Evolutionary conservation across 1,140 invertebrate species (phyloP).

Genomic region (Drosophila burlai): DNA sequence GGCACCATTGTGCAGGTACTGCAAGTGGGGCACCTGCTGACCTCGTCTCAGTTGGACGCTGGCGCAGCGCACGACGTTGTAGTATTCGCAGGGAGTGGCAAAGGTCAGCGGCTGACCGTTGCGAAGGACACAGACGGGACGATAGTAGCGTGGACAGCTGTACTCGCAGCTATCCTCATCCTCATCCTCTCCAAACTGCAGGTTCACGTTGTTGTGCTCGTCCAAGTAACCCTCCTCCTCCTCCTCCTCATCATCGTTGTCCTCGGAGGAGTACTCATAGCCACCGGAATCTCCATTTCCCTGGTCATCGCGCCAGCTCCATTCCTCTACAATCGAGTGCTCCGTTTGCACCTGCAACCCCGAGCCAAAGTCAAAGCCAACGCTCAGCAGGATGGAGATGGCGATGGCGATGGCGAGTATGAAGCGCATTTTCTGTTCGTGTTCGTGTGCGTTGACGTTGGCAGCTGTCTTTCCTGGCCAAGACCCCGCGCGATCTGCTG

Average conservation of each 20-base stretch:
- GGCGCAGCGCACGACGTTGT: slow-evolving; percentile 63
- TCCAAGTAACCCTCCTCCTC: background rate
- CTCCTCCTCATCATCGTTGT: background rate
- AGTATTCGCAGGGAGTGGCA: slow-evolving; percentile 65
- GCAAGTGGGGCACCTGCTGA: slow-evolving; percentile 23
- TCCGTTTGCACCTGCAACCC: slow-evolving; percentile 13
- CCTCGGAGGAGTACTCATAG: slow-evolving; percentile 19
- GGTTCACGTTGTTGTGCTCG: background rate
- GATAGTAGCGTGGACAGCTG: slow-evolving; percentile 71
- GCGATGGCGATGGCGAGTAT: background rate
- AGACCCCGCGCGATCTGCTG: background rate
- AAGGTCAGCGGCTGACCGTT: slow-evolving; percentile 49
- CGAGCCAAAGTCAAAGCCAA: background rate
- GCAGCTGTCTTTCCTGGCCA: background rate
- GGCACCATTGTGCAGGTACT: slow-evolving; percentile 46
- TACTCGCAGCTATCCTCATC: slow-evolving; percentile 58
- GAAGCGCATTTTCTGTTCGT: slow-evolving; percentile 34
- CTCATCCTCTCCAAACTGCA: slow-evolving; percentile 16
- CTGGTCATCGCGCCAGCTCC: slow-evolving; percentile 26
- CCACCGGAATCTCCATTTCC: slow-evolving; percentile 2
- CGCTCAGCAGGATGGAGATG: slow-evolving; percentile 2
- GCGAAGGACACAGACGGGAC: slow-evolving; percentile 59
- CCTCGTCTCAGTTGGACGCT: slow-evolving; percentile 42
- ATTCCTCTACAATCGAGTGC: slow-evolving; percentile 25
- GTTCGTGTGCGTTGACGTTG: background rate